These are phyloP conservation scores for Parazoanthus swiftii DNA, from an alignment of 92 coral and sea anemone genomes.

Conservation along the genomic window DNA sequence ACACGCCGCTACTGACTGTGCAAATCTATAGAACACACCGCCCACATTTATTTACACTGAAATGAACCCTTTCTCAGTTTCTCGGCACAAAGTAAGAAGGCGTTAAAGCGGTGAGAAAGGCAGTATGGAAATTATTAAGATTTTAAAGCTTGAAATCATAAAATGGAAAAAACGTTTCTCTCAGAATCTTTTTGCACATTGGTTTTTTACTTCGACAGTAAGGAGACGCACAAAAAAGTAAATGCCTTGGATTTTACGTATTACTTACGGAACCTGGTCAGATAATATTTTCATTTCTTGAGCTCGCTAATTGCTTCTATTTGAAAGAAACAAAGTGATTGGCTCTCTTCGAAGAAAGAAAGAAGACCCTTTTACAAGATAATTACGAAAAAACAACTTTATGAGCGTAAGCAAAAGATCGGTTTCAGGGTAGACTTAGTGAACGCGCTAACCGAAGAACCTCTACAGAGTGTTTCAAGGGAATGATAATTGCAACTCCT, in stretches of 20 bases:
- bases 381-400: background rate
- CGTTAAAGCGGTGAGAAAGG: background rate
- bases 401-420: background rate
- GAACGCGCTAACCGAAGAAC: background rate
- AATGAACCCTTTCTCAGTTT: background rate
- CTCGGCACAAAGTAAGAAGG: background rate
- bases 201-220: background rate
- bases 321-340: background rate
- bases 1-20: background rate
- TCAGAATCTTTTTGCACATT: background rate
- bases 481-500: background rate
- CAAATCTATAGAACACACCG: no score
- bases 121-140: background rate
- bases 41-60: background rate
- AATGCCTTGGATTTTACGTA: background rate
- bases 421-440: background rate
- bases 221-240: background rate
- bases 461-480: background rate
- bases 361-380: background rate
- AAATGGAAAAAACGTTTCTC: background rate
- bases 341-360: background rate
- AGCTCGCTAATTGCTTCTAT: background rate
- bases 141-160: background rate
- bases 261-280: background rate
- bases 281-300: background rate